Evolutionary conservation across 2,888 invertebrate genomes (phyloP), one percentile per base, ranked within the genome.

Genomic region (Drosophila maculinotata): DNA sequence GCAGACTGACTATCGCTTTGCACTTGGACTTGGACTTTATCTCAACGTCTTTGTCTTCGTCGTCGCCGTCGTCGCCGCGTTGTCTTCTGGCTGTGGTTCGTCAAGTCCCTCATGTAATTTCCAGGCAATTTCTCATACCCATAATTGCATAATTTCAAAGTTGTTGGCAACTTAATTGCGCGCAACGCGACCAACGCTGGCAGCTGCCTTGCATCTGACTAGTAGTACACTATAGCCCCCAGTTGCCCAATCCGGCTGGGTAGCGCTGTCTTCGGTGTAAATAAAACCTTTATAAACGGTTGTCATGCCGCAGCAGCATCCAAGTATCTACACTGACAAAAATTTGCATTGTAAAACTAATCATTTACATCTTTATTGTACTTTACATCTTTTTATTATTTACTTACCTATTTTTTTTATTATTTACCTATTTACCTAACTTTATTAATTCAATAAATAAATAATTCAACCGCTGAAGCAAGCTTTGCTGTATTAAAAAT

Each of bases 81-180:
- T 45, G 14, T 49, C 44, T 36, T 28, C 36, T 64, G 59, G 70
- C 69, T 80, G 80, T 62, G 79, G 85, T 73, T 85, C 83, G 85
- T 85, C 83, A 84, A 80, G 83, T 80, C 69, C 49, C 85, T 80
- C 79, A 73, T 81, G 85, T 76, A 89, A 88, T 89, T 89, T 89
- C 82, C 83, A 88, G 82, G 88, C 89, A 88, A 89, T 89, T 89
- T 89, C 83, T 89, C 89, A 89, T 89, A 80, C 77, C 81, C 87
- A 89, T 89, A 89, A 89, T 89, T 89, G 89, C 89, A 89, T 89
- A 89, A 89, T 89, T 90, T 89, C 87, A 89, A 90, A 90, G 89
- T 89, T 90, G 90, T 90, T 90, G 90, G 90, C 90, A 90, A 89
- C 89, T 90, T 90, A 90, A 90, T 90, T 90, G 90, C 83, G 81